These are phyloP conservation scores for Heterodera filipjevi DNA, from an alignment of 2,888 invertebrate species.

Conservation along the genomic window DNA sequence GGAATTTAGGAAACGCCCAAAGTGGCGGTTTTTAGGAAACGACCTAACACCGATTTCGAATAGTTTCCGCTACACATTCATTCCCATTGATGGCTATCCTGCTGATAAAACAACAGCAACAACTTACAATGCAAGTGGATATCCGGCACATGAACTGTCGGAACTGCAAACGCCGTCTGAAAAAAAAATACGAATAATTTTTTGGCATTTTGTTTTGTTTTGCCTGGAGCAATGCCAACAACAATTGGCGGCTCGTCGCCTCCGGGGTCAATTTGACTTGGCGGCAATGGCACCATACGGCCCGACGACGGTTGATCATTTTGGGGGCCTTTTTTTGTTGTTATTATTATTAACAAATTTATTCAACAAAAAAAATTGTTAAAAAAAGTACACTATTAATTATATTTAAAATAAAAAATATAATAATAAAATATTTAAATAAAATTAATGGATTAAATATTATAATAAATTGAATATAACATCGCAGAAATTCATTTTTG, in stretches of 20 bases:
- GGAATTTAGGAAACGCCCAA: too few relatives aligned
- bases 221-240: conserved; percentile 29
- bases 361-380: too few relatives aligned
- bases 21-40: too few relatives aligned
- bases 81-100: too few relatives aligned
- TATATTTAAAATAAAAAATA: too few relatives aligned
- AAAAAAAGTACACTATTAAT: too few relatives aligned
- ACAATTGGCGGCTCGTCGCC: background rate
- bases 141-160: conserved; percentile 61
- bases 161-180: conserved; percentile 35
- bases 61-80: background rate
- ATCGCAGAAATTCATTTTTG: too few relatives aligned
- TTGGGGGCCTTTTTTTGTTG: background rate
- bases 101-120: too few relatives aligned
- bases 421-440: too few relatives aligned
- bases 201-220: background rate
- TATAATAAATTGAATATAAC: too few relatives aligned
- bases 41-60: background rate
- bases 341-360: too few relatives aligned
- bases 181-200: background rate
- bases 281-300: background rate
- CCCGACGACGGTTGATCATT: background rate
- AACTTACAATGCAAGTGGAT: conserved; percentile 54
- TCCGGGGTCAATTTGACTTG: background rate
- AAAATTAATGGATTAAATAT: too few relatives aligned